Evolutionary conservation across 2,113 vertebrate genomes (phyloP), one percentile per base, ranked within the genome.

Genomic region (Oreamnos americanus): DNA sequence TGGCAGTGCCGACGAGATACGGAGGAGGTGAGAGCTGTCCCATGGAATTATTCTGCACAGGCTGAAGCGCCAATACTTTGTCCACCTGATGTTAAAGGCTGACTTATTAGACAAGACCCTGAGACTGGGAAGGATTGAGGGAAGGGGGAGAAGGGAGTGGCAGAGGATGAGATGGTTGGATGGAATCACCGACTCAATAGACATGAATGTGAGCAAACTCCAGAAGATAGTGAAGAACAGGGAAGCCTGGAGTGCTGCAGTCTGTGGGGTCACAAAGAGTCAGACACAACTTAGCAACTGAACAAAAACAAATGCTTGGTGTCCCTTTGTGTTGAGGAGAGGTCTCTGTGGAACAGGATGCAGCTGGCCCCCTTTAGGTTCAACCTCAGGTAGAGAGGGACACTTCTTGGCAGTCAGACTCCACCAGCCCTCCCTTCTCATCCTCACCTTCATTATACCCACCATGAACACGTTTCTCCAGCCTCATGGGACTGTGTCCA

Each of bases 401-500:
- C 43, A 1, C 43, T 26, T 62, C 17, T 9, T 26, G 53, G 82
- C 19, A 30, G 25, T 74, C 49, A 43, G 33, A 26, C 5, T 12
- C 49, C 3, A 11, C n/a, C 62, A 36, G 53, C 25, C 64, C 21
- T 51, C 12, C 10, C 78, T 88, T 25, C 53, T 30, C 36, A 57
- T 12, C 13, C 12, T 28, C 1, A 1, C 64, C 16, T 21, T 28
- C 43, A 1, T 53, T 86, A 43, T 4, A 8, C 25, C 5, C 13
- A 2, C n/a, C 36, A 10, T 0, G 10, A 0, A 26, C 64, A 16
- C 11, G 0, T 21, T 0, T 4, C 30, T 89, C 58, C 28, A 90
- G 91, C 78, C 17, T 30, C 30, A n/a, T 1, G 10, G 7, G 8
- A 8, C 28, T 1, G 15, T 7, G 4, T 51, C 33, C 19, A 8